These are phyloP conservation scores for Hypsopygia costalis DNA, from an alignment of 2,888 invertebrate species.

Conservation along the genomic window DNA sequence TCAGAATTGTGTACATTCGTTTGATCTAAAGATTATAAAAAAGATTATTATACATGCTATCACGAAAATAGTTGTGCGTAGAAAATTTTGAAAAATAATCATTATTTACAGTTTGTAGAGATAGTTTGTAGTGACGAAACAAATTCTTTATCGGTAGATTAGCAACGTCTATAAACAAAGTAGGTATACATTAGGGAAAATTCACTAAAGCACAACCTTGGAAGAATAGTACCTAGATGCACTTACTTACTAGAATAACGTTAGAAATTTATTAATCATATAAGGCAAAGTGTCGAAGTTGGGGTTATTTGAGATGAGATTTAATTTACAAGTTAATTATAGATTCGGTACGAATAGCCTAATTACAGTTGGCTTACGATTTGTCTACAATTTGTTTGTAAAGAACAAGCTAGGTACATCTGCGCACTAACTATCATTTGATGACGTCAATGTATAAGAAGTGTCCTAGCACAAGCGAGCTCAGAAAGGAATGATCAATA, in stretches of 20 bases:
- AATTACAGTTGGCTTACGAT: conserved; percentile 17
- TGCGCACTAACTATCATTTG: conserved; percentile 9
- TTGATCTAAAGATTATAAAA: conserved; percentile 40
- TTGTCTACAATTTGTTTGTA: conserved; percentile 14
- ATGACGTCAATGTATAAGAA: neutral
- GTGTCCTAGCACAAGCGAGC: neutral
- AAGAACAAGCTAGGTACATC: conserved; percentile 15
- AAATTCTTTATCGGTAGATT: conserved; percentile 36
- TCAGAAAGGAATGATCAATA: neutral
- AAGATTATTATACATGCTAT: conserved; percentile 46
- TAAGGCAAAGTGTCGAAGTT: conserved; percentile 78
- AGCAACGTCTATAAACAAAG: conserved; percentile 41
- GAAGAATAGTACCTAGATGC: conserved; percentile 78
- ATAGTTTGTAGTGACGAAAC: conserved; percentile 38
- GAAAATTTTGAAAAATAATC: conserved; percentile 55
- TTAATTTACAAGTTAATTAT: conserved; percentile 32
- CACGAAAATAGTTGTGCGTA: conserved; percentile 74
- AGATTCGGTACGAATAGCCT: conserved; percentile 19
- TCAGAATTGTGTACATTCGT: conserved; percentile 36
- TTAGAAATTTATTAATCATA: conserved; percentile 67
- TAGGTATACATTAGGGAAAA: conserved; percentile 58
- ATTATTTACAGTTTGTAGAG: conserved; percentile 55
- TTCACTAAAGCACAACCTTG: conserved; percentile 80
- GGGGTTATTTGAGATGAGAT: conserved; percentile 62
- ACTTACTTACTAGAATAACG: conserved; percentile 69